These are phyloP conservation scores for Gymnoscelis rufifasciata DNA, from an alignment of 2,888 invertebrate genomes.

Conservation along the genomic window DNA sequence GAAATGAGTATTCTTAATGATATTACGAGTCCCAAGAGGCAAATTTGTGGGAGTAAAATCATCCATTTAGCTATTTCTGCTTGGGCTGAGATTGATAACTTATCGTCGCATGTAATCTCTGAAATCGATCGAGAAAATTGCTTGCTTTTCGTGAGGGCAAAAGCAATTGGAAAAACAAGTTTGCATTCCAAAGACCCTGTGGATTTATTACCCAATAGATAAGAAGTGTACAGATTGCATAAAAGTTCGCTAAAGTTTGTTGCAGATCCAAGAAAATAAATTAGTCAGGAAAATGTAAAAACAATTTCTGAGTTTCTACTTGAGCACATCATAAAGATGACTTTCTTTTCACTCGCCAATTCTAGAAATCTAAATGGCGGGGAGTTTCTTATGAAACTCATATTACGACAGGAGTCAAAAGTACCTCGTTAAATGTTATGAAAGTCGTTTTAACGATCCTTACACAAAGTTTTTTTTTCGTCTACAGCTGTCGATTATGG, in stretches of 20 bases:
- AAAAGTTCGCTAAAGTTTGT: too few species aligned
- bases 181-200: too few species aligned
- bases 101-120: too few species aligned
- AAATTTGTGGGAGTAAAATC: too few species aligned
- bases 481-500: slow-evolving; percentile 20
- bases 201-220: background rate
- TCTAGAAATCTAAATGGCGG: slow-evolving; percentile 9
- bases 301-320: background rate
- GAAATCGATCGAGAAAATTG: too few species aligned
- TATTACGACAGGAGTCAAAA: slow-evolving; percentile 11
- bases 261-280: too few species aligned
- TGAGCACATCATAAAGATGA: background rate
- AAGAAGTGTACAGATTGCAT: background rate
- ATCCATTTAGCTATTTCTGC: too few species aligned
- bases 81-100: too few species aligned
- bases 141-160: too few species aligned
- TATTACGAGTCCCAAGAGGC: too few species aligned
- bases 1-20: too few species aligned
- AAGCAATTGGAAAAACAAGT: too few species aligned
- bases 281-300: background rate
- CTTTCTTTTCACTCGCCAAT: slow-evolving; percentile 19
- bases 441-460: slow-evolving; percentile 30
- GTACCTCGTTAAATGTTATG: slow-evolving; percentile 31
- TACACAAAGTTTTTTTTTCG: slow-evolving; percentile 30
- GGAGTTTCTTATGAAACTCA: slow-evolving; percentile 17